phyloP scores from a whole-genome alignment of 1,140 invertebrate genomes.

The Drosophila varians region DNA sequence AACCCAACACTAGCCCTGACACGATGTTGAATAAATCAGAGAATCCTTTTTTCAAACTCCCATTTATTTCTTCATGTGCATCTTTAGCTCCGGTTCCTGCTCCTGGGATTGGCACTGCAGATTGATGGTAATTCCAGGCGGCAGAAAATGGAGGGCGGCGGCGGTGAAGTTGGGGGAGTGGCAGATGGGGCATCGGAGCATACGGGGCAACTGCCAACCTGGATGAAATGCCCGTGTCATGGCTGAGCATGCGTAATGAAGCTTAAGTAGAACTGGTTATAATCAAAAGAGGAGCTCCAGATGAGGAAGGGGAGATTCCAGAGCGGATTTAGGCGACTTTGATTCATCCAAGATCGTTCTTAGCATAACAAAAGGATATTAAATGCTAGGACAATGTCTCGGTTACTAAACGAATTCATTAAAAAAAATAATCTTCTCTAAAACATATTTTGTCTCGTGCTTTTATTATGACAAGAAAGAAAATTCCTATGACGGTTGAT shows the following conservation, averaged over 20 bases:
- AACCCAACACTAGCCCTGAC: too few species aligned
- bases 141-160: neutral
- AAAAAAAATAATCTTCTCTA: neutral
- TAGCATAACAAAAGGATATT: neutral
- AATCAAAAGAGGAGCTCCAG: constrained; percentile 34
- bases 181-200: neutral
- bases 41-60: neutral
- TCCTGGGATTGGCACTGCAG: constrained; percentile 49
- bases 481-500: neutral
- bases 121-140: constrained; percentile 42
- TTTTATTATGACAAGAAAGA: neutral
- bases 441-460: neutral
- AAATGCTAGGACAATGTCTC: constrained; percentile 4
- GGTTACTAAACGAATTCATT: neutral
- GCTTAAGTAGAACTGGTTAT: constrained; percentile 81
- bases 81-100: constrained; percentile 42
- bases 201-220: constrained; percentile 16
- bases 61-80: constrained; percentile 1
- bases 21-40: too few species aligned
- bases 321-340: constrained; percentile 16
- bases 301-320: neutral
- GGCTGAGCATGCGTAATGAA: constrained; percentile 80
- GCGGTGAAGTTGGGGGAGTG: constrained; percentile 1
- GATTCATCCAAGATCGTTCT: constrained; percentile 16
- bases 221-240: constrained; percentile 63